Evolutionary conservation across 2,888 invertebrate species (phyloP), one percentile per base, ranked within the genome.

Genomic region (Coelinius sp.): DNA sequence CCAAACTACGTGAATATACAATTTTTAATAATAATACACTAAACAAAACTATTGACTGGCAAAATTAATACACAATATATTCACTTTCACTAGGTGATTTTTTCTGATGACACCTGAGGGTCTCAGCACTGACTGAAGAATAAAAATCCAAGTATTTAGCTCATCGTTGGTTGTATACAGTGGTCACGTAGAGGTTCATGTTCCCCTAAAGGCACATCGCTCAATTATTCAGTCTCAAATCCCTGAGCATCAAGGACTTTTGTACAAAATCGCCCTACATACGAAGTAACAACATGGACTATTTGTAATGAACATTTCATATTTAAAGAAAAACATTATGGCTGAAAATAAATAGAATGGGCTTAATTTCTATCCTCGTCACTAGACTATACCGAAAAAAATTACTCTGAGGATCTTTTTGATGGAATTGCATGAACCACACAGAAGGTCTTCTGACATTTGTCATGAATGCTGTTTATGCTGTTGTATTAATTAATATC

Each of bases 171-270:
- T 10, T 20, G 17, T 20, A n/a, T 31, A 65, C 65, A 6, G 12
- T 63, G 10, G 44, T 44, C 22, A 63, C 63, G 44, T 63, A 41
- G 22, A 14, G 1, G 38, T 59, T 6, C 7, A n/a, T 56, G 25
- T 20, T 63, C 63, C 63, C 63, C 38, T 63, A 38, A 63, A 59
- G 22, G 59, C 59, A 59, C 59, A 31, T 53, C 35, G 31, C 53
- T 53, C 53, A 31, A 5, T 31, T 59, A 59, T 59, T 59, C 20
- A 59, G 20, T 17, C 35, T 59, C 59, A 56, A 56, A 0, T 17
- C 56, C 27, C 27, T 27, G 56, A 56, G 7, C 25, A 59, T 14
- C 59, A 59, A 59, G 59, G 59, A 59, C 59, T 59, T 59, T 17
- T 17, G 35, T 17, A 35, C 59, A 59, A 31, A 56, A 56, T 31